Conservation (phyloP, 2,888 invertebrate species). For the Byasa hedistus region DNA sequence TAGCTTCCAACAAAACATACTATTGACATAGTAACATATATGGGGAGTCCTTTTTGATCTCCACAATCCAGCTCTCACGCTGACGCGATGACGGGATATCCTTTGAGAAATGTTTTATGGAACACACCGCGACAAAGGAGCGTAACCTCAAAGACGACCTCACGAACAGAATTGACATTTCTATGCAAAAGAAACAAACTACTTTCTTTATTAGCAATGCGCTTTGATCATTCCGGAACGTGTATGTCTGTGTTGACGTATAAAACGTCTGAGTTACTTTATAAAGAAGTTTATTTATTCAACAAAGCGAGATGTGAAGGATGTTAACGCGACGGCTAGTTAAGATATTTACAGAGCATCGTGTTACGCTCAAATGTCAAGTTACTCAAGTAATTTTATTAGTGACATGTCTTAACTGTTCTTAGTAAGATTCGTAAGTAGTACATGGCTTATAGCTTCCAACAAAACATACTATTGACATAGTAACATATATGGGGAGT, state of each 20-base stretch:
- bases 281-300: not conserved
- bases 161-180: slow-evolving; percentile 21
- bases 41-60: slow-evolving; percentile 12
- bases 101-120: slow-evolving; percentile 20
- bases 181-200: slow-evolving; percentile 21
- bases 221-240: slow-evolving; percentile 15
- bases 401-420: too few species aligned
- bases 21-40: slow-evolving; percentile 27
- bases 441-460: not conserved
- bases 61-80: slow-evolving; percentile 3
- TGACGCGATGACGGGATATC: slow-evolving; percentile 27
- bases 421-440: too few species aligned
- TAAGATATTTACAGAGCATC: too few species aligned
- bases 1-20: not conserved
- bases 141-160: slow-evolving; percentile 24
- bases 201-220: slow-evolving; percentile 21
- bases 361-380: too few species aligned
- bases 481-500: slow-evolving; percentile 24
- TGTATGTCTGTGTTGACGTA: not conserved
- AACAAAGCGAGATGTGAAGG: too few species aligned
- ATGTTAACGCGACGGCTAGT: too few species aligned
- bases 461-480: slow-evolving; percentile 7
- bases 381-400: too few species aligned
- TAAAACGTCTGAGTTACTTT: not conserved
- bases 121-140: slow-evolving; percentile 12